phyloP scores from a whole-genome alignment of 1,140 invertebrate species.

The Sycophaga agraensis region DNA sequence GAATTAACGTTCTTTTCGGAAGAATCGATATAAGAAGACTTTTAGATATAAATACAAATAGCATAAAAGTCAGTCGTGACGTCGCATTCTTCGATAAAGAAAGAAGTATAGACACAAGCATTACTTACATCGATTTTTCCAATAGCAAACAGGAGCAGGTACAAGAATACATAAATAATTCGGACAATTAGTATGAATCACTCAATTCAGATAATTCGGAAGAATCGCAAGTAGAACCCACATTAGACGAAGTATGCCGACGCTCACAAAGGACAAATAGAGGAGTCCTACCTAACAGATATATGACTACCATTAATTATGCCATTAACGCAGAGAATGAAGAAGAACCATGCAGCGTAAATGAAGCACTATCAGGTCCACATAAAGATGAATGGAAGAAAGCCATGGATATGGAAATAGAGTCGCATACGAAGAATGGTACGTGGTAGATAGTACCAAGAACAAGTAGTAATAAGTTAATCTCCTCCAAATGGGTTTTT shows the following conservation, averaged over 20 bases:
- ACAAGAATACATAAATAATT: no score
- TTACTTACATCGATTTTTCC: no score
- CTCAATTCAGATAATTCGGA: background rate
- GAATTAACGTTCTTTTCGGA: no score
- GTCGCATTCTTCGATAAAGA: no score
- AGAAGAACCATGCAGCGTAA: background rate
- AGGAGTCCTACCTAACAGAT: background rate
- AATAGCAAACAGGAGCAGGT: no score
- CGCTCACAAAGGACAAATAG: no score
- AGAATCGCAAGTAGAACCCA: no score
- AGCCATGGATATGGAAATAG: slow-evolving; percentile 44
- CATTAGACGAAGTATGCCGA: background rate
- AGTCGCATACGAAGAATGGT: slow-evolving; percentile 38
- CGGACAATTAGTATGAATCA: background rate
- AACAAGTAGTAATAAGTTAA: slow-evolving; percentile 29
- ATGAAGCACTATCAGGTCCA: slow-evolving; percentile 11
- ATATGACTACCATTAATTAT: background rate
- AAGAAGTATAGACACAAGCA: no score
- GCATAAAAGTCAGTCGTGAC: no score
- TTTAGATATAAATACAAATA: no score
- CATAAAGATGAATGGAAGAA: slow-evolving; percentile 35
- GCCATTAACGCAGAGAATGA: background rate
- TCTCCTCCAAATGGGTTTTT: slow-evolving; percentile 28
- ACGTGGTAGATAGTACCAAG: slow-evolving; percentile 39
- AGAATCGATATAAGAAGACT: no score